Evolutionary conservation across 2,113 vertebrate genomes (phyloP).

Genomic region (Formicarius rufipectus): DNA sequence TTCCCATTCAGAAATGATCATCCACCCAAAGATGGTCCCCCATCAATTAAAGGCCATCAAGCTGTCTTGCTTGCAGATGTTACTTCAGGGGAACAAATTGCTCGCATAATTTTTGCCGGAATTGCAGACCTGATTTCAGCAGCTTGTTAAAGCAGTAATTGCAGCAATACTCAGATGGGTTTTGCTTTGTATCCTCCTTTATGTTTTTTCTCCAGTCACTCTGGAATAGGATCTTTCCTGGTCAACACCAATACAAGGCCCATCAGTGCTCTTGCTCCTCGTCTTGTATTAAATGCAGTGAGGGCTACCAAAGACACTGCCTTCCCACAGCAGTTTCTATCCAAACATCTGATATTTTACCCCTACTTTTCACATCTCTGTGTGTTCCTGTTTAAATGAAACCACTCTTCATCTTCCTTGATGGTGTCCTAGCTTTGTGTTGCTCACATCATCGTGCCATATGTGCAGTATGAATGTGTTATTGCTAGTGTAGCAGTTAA

Average conservation of each 20-base stretch:
- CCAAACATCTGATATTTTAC: neutral
- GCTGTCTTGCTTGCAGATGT: neutral
- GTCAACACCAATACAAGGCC: neutral
- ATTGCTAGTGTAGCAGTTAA: conserved; percentile 32
- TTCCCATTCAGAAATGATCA: neutral
- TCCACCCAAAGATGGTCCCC: neutral
- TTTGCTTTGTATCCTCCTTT: neutral
- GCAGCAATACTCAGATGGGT: neutral
- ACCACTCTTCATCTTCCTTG: neutral
- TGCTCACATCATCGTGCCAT: conserved; percentile 57
- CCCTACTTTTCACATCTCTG: neutral
- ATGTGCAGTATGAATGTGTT: conserved; percentile 54
- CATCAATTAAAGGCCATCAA: neutral
- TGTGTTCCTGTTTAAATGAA: conserved; percentile 25
- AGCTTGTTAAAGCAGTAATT: neutral
- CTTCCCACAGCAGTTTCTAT: neutral
- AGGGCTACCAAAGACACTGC: neutral
- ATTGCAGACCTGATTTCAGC: neutral
- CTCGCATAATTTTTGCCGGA: neutral
- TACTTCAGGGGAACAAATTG: neutral
- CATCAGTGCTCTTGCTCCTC: neutral
- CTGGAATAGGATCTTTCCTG: neutral
- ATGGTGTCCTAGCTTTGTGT: conserved; percentile 28
- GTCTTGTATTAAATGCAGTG: neutral
- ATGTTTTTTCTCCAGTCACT: neutral